These are phyloP conservation scores for Gallirallus australis DNA, from an alignment of 2,797 vertebrate species.

Conservation along the genomic window DNA sequence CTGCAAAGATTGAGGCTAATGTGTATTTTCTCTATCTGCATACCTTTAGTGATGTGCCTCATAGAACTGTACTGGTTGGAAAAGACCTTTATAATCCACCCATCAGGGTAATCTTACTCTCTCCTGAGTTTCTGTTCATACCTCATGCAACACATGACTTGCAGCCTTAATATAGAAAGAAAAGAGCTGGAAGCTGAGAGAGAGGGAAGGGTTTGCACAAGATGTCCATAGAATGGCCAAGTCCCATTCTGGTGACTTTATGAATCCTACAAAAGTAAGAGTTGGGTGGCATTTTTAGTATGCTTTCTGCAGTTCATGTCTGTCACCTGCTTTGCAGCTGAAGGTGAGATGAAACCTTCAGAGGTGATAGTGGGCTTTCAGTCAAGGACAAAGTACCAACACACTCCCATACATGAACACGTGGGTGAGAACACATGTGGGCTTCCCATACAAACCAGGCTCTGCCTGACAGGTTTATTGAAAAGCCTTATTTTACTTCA, in stretches of 20 bases:
- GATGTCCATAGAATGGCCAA: background rate
- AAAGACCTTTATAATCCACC: too few relatives aligned
- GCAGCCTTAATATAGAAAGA: background rate
- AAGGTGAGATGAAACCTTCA: background rate
- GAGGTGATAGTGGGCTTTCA: background rate
- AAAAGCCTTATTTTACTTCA: background rate
- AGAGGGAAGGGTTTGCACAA: background rate
- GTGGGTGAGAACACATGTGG: background rate
- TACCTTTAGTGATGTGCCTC: background rate
- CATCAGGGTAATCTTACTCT: background rate
- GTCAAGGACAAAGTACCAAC: background rate
- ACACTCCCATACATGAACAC: background rate
- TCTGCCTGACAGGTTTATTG: background rate
- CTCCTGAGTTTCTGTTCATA: background rate
- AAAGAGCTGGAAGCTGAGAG: background rate
- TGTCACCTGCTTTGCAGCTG: background rate
- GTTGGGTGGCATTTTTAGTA: background rate
- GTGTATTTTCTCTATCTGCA: background rate
- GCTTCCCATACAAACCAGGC: too few relatives aligned
- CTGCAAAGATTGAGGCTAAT: background rate
- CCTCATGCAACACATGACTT: background rate
- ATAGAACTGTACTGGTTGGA: too few relatives aligned
- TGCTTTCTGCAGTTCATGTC: background rate
- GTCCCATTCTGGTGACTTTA: background rate
- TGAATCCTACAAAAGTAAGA: background rate